These are phyloP conservation scores for Hirtodrosophila cameraria DNA, from an alignment of 2,888 invertebrate species.

Conservation along the genomic window DNA sequence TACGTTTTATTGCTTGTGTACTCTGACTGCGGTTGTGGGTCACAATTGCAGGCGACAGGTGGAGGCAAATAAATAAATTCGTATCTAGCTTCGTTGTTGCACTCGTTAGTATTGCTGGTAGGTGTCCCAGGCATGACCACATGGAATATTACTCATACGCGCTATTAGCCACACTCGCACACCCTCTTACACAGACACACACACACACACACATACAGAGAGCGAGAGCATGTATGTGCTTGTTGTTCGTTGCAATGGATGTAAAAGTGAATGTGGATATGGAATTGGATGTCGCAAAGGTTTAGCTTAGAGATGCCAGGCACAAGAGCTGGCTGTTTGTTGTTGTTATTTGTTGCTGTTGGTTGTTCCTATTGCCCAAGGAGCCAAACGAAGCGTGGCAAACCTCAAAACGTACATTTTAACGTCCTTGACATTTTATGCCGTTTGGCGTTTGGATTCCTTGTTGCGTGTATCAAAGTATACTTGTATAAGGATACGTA, in stretches of 20 bases:
- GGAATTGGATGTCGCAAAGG: constrained; percentile 56
- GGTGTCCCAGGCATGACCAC: constrained; percentile 52
- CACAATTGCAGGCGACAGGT: constrained; percentile 57
- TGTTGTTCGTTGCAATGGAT: constrained; percentile 25
- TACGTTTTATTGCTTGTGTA: constrained; percentile 6
- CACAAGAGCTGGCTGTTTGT: constrained; percentile 19
- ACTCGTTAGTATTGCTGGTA: constrained; percentile 54
- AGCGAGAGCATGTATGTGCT: constrained; percentile 8
- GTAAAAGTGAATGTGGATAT: constrained; percentile 30
- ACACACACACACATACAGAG: constrained; percentile 1
- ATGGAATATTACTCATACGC: constrained; percentile 61
- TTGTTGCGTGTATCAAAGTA: constrained; percentile 24
- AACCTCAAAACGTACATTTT: constrained; percentile 65
- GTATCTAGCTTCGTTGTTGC: constrained; percentile 28
- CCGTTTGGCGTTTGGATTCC: constrained; percentile 52
- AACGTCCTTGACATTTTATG: constrained; percentile 71
- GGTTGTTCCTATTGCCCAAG: constrained; percentile 32
- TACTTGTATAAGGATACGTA: too few relatives aligned
- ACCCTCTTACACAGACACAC: constrained; percentile 23
- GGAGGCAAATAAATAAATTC: constrained; percentile 56
- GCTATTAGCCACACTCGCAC: constrained; percentile 50
- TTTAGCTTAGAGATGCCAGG: constrained; percentile 45
- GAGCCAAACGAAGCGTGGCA: constrained; percentile 56
- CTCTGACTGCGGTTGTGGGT: constrained; percentile 9
- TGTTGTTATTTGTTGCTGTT: constrained; percentile 17